phyloP scores from a whole-genome alignment of 2,888 invertebrate species.

The Standfussiana lucernea region DNA sequence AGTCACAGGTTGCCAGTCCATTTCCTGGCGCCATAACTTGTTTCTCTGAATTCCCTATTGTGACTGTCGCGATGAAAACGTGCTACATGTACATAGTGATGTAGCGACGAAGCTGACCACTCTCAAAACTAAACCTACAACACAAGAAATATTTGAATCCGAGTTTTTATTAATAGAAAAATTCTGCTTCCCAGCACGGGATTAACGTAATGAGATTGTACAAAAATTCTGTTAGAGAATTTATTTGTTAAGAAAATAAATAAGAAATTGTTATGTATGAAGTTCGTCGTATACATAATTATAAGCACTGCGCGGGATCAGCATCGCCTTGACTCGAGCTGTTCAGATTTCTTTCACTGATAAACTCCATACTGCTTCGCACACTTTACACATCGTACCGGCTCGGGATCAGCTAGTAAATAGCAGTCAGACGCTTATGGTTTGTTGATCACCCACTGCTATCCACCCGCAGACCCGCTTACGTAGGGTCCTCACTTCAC shows the following conservation, averaged over 20 bases:
- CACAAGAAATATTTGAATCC: neutral
- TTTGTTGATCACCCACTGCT: neutral
- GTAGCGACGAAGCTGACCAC: neutral
- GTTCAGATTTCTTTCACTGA: neutral
- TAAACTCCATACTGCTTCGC: neutral
- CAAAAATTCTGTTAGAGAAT: neutral
- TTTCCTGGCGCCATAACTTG: slow-evolving; percentile 33
- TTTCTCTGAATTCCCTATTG: slow-evolving; percentile 38
- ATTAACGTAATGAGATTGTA: slow-evolving; percentile 6
- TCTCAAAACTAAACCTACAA: neutral
- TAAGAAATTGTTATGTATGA: neutral
- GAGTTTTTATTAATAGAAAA: neutral
- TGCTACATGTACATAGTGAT: slow-evolving; percentile 6
- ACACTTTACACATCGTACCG: neutral
- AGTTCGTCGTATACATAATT: neutral
- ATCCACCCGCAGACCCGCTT: neutral
- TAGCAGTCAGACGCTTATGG: neutral
- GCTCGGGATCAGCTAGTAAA: neutral
- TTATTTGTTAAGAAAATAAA: neutral
- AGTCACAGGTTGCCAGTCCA: slow-evolving; percentile 42
- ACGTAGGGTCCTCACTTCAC: neutral
- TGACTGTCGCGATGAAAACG: slow-evolving; percentile 34
- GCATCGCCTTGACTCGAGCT: neutral
- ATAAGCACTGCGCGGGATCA: no score
- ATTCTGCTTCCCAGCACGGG: neutral